These are phyloP conservation scores for Lepisosteus oculatus DNA, from an alignment of 2,113 vertebrate genomes.

Conservation along the genomic window DNA sequence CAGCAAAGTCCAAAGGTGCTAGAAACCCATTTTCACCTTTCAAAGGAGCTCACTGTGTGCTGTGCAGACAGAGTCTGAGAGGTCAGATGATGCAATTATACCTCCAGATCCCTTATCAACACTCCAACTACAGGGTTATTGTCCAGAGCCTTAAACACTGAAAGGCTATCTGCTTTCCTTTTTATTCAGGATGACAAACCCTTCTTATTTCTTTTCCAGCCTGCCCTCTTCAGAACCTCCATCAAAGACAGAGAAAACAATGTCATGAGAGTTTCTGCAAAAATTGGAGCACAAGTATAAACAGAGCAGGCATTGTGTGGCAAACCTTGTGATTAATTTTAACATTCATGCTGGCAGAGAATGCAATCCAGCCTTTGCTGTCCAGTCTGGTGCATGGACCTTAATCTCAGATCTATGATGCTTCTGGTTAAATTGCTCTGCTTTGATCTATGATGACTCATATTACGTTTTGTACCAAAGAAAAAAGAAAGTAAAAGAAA, in stretches of 20 bases:
- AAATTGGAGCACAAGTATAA: background rate
- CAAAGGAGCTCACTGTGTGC: constrained; percentile 1
- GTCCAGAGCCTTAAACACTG: background rate
- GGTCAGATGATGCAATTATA: constrained; percentile 16
- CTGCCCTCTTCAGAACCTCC: background rate
- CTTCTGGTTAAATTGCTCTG: background rate
- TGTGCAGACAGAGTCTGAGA: background rate
- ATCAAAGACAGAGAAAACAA: background rate
- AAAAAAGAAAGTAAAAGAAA: background rate
- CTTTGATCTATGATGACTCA: background rate
- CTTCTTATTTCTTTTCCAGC: background rate
- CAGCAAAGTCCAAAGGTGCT: background rate
- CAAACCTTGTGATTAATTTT: background rate
- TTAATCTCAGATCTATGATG: background rate
- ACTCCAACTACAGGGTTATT: constrained; percentile 11
- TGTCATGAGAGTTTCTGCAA: constrained; percentile 1
- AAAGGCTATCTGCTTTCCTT: background rate
- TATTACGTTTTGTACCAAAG: background rate
- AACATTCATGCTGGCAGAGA: background rate
- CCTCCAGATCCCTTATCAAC: constrained; percentile 2
- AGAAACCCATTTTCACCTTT: constrained; percentile 13
- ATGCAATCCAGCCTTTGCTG: background rate
- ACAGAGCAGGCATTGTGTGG: background rate
- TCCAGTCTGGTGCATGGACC: background rate
- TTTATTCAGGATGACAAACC: constrained; percentile 1